Evolutionary conservation across 1,140 invertebrate genomes (phyloP).

Genomic region (Apis dorsata): DNA sequence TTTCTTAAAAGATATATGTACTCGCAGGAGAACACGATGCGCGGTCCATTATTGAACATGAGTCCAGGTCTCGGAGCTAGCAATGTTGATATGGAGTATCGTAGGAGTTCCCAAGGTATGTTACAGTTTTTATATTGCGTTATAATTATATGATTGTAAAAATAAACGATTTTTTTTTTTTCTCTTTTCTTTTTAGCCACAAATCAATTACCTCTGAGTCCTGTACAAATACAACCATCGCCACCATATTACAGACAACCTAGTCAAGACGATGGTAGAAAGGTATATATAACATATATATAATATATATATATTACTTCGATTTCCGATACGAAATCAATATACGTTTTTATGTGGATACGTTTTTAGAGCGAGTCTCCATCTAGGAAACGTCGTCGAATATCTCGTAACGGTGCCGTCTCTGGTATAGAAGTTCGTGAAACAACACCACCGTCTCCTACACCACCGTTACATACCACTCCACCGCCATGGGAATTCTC

Average conservation of each 20-base stretch:
- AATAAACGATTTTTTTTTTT: conserved; percentile 24
- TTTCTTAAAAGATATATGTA: neutral
- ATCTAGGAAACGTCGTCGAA: conserved; percentile 75
- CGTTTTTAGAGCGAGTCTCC: conserved; percentile 75
- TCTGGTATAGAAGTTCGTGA: conserved; percentile 74
- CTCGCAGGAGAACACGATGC: conserved; percentile 76
- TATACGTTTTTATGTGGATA: neutral
- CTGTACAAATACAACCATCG: conserved; percentile 78
- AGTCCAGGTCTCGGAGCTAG: conserved; percentile 75
- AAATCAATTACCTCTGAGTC: conserved; percentile 77
- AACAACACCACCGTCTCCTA: conserved; percentile 71
- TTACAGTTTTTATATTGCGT: neutral
- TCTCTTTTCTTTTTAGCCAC: conserved; percentile 72
- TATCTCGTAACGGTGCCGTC: conserved; percentile 75
- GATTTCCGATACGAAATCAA: neutral
- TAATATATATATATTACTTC: neutral
- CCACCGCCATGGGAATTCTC: conserved; percentile 73
- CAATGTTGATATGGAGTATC: conserved; percentile 76
- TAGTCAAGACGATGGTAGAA: conserved; percentile 79
- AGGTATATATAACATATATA: conserved; percentile 66
- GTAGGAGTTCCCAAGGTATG: conserved; percentile 74
- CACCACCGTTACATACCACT: conserved; percentile 66
- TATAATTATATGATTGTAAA: neutral
- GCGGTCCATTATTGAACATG: conserved; percentile 75
- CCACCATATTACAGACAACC: conserved; percentile 78